phyloP scores from a whole-genome alignment of 2,888 invertebrate genomes.

The Neoaliturus tenellus region DNA sequence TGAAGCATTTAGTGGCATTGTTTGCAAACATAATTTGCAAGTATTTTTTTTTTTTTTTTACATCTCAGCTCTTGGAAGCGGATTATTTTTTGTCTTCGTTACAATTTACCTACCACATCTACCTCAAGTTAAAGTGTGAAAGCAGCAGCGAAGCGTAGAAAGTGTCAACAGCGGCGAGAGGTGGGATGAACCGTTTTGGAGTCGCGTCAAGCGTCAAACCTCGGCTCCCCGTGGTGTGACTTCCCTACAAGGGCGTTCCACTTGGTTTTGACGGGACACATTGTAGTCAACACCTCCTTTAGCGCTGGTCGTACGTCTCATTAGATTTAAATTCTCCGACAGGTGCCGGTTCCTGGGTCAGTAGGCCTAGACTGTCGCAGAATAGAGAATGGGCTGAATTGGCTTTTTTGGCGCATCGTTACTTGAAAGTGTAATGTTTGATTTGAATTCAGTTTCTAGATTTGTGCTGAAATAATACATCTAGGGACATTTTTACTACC shows the following conservation, averaged over 20 bases:
- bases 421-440: too few relatives aligned
- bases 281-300: not conserved
- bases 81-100: too few relatives aligned
- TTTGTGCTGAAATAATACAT: too few relatives aligned
- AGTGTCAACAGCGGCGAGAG: constrained; percentile 4
- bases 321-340: constrained; percentile 23
- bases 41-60: too few relatives aligned
- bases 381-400: not conserved
- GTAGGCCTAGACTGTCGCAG: not conserved
- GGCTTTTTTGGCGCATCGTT: too few relatives aligned
- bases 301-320: not conserved
- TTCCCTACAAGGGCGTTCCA: not conserved
- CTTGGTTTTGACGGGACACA: constrained; percentile 29
- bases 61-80: too few relatives aligned
- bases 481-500: too few relatives aligned
- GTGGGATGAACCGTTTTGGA: not conserved
- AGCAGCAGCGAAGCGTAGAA: not conserved
- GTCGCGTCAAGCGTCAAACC: not conserved
- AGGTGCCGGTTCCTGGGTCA: constrained; percentile 30
- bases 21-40: too few relatives aligned
- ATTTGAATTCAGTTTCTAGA: too few relatives aligned
- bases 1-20: too few relatives aligned
- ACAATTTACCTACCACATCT: too few relatives aligned
- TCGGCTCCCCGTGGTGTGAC: not conserved
- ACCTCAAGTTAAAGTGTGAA: not conserved